Base-by-base conservation (phyloP, 2,113 vertebrate genomes). In the Mungos mungo region DNA sequence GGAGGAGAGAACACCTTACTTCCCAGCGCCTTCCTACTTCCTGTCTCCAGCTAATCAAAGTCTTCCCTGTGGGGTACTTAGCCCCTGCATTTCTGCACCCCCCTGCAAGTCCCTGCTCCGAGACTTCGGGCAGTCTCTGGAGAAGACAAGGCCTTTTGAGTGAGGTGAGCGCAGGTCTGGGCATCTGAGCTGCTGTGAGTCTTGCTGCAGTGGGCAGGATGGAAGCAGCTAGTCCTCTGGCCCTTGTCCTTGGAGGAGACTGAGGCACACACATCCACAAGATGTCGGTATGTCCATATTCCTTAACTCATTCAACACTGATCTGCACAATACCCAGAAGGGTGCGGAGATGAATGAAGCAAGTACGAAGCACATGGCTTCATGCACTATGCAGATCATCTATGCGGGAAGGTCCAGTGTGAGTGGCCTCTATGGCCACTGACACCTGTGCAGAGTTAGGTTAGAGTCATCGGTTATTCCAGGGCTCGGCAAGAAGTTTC, bases 351-450 rank as follows among this genome's bases (percentile, higher is more conserved):
- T 33, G 69, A 66, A 72, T 6, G 35, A 82, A 25, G 81, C 5
- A 21, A 0, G 19, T 29, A 3, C 29, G 29, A 15, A 27, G 68
- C 7, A 21, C 18, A 0, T 1, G 16, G 54, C 41, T n/a, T 66
- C 11, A 3, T 2, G 38, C 13, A 54, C 15, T 65, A 21, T n/a
- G n/a, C 38, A 88, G 68, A 80, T 25, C 23, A 1, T 14, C 10
- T 16, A 23, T 81, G 54, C 76, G 41, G 85, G 60, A 65, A 95
- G 63, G 45, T 6, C 54, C 3, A 2, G n/a, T 45, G 27, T 69
- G 57, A 54, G 14, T 27, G 54, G 21, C 33, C 54, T 60, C 69
- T 50, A 57, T 21, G 81, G 41, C 47, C 41, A 69, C 31, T 0
- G 19, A 45, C 25, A 45, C n/a, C 65, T 38, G 4, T 33, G 57